Evolutionary conservation across 2,888 invertebrate species (phyloP), one percentile per base, ranked within the genome.

Genomic region (Cheilosia grossa): DNA sequence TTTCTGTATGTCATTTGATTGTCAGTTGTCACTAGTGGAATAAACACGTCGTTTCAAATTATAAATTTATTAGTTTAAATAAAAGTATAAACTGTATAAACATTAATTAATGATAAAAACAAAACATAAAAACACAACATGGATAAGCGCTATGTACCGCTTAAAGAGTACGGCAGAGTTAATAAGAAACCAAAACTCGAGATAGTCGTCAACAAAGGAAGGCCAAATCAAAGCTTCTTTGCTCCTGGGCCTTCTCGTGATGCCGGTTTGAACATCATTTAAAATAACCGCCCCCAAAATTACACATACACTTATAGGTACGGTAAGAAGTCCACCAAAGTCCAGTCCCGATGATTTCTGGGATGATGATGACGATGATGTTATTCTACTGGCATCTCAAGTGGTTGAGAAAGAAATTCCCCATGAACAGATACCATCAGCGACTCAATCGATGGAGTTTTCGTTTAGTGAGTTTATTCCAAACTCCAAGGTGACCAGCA

Each of bases 301-400:
- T 13, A 13, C 3, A 13, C 1, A 13, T 13, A 27, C 1, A 6
- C 4, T 47, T 44, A 10, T 15, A 85, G 87, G 5, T 10, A 70
- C 66, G 9, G 24, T 37, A 13, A 19, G 59, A 73, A 70, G 64
- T 37, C 82, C 59, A 37, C 64, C 49, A 19, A 79, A 75, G 47
- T 83, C 70, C 15, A 87, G 78, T 21, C 85, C 72, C 2, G 82
- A 87, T 27, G 89, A 90, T 44, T 89, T 90, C 13, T 91, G 91
- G 91, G 90, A 88, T 54, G 90, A 90, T 66, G 91, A 91, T n/a
- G 91, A 91, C 61, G 91, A 91, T 61, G 91, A 91, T 74, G 89
- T 89, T 7, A 89, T 91, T 17, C 75, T 91, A 17, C 73, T 91
- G 82, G 91, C 91, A 49, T 90, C 91, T 0, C 91, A 91, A 87